A percentile compares a stretch with the other conserved stretches of the same genome.
Evolutionary conservation across 2,888 invertebrate genomes (phyloP).

Genomic region (Polydrusus cervinus): DNA sequence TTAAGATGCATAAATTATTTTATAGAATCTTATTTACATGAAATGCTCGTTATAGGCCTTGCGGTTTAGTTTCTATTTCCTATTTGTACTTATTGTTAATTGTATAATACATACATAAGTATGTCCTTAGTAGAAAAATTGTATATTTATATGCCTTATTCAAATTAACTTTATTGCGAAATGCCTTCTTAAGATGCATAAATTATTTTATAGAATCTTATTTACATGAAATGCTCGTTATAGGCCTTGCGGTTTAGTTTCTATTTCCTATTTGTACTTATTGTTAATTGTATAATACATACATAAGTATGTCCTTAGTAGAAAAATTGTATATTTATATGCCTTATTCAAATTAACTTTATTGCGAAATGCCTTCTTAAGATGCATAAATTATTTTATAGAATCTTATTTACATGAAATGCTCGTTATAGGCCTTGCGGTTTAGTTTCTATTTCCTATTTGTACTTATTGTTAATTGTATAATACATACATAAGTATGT

Average conservation of each 20-base stretch:
- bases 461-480: too few species aligned
- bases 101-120: too few species aligned
- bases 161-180: constrained; percentile 53
- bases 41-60: constrained; percentile 30
- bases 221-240: constrained; percentile 39
- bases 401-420: constrained; percentile 37
- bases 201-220: constrained; percentile 43
- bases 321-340: too few species aligned
- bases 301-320: too few species aligned
- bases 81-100: too few species aligned
- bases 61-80: constrained; percentile 5
- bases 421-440: constrained; percentile 19
- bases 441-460: constrained; percentile 1
- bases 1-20: constrained; percentile 47
- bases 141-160: too few species aligned
- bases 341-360: constrained; percentile 52
- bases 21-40: constrained; percentile 37
- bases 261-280: constrained; percentile 3
- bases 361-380: constrained; percentile 49
- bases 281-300: too few species aligned
- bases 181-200: constrained; percentile 44
- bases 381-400: constrained; percentile 48
- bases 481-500: too few species aligned
- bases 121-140: too few species aligned
- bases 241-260: constrained; percentile 4